Conservation (phyloP, 2,888 invertebrate genomes). For the Chloroclystis v-ata region DNA sequence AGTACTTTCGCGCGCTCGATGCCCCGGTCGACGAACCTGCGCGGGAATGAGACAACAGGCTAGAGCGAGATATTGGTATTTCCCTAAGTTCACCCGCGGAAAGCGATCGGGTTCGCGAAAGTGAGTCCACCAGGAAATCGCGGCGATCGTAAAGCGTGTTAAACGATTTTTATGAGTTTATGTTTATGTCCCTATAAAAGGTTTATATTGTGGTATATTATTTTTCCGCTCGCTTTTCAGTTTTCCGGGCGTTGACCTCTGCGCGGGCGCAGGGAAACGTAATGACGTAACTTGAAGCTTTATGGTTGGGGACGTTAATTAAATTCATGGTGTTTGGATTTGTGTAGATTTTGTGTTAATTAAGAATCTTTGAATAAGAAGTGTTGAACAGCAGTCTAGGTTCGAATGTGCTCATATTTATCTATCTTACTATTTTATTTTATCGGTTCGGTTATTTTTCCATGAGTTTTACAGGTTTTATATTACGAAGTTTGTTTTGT, state of each 20-base stretch:
- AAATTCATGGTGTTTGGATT: too few species aligned
- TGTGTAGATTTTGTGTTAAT: too few species aligned
- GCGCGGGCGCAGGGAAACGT: not conserved
- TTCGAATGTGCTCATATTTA: too few species aligned
- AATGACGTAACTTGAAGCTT: not conserved
- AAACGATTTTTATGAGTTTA: slow-evolving; percentile 62
- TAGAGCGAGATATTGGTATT: slow-evolving; percentile 50
- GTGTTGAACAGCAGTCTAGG: too few species aligned
- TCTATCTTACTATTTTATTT: too few species aligned
- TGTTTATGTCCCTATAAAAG: slow-evolving; percentile 59
- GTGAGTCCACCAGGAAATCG: slow-evolving; percentile 64
- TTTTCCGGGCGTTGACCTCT: slow-evolving; percentile 24
- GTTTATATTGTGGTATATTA: slow-evolving; percentile 49
- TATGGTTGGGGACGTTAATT: too few species aligned
- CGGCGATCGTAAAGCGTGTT: slow-evolving; percentile 51
- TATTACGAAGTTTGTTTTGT: too few species aligned
- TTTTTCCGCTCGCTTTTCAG: slow-evolving; percentile 36
- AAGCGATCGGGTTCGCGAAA: slow-evolving; percentile 60
- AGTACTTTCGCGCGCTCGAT: slow-evolving; percentile 76
- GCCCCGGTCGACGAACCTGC: slow-evolving; percentile 72
- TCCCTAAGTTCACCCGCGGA: slow-evolving; percentile 67
- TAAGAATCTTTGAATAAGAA: too few species aligned
- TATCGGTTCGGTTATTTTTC: too few species aligned
- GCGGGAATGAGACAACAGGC: slow-evolving; percentile 40
- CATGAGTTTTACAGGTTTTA: too few species aligned